These are phyloP conservation scores for Enteromius thamalakanensis DNA, from an alignment of 2,797 vertebrate species.

Conservation along the genomic window DNA sequence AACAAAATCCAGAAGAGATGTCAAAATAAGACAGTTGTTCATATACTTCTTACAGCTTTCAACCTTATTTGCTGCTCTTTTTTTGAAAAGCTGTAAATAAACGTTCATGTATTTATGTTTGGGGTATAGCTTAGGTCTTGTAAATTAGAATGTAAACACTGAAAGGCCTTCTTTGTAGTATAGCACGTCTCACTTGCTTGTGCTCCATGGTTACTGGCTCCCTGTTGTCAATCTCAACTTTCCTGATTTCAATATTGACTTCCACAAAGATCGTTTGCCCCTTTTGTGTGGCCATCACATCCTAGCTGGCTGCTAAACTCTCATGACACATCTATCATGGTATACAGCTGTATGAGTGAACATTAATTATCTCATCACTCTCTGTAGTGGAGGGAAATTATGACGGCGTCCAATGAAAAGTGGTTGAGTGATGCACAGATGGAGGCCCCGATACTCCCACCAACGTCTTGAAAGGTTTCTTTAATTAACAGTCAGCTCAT, in stretches of 20 bases:
- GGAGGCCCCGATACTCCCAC: conserved; percentile 64
- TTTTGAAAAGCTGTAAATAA: not conserved
- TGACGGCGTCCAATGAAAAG: conserved; percentile 59
- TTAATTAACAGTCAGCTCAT: conserved; percentile 67
- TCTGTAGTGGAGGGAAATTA: conserved; percentile 57
- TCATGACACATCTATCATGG: conserved; percentile 39
- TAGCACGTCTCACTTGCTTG: not conserved
- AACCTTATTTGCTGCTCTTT: conserved; percentile 17
- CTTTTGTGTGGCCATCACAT: conserved; percentile 47
- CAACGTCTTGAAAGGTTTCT: conserved; percentile 62
- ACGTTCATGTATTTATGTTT: not conserved
- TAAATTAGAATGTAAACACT: not conserved
- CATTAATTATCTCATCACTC: conserved; percentile 60
- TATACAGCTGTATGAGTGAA: conserved; percentile 51
- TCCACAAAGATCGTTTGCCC: conserved; percentile 12
- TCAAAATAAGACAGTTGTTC: conserved; percentile 12
- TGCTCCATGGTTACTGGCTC: not conserved
- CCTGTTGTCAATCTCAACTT: conserved; percentile 1
- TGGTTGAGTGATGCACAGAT: conserved; percentile 57
- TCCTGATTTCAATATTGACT: conserved; percentile 44
- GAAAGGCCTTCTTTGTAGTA: not conserved
- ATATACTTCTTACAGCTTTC: not conserved
- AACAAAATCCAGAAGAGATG: conserved; percentile 21
- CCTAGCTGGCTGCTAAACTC: conserved; percentile 36
- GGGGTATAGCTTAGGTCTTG: not conserved